Evolutionary conservation across 1,140 invertebrate genomes (phyloP).

Genomic region (Euwallacea fornicatus): DNA sequence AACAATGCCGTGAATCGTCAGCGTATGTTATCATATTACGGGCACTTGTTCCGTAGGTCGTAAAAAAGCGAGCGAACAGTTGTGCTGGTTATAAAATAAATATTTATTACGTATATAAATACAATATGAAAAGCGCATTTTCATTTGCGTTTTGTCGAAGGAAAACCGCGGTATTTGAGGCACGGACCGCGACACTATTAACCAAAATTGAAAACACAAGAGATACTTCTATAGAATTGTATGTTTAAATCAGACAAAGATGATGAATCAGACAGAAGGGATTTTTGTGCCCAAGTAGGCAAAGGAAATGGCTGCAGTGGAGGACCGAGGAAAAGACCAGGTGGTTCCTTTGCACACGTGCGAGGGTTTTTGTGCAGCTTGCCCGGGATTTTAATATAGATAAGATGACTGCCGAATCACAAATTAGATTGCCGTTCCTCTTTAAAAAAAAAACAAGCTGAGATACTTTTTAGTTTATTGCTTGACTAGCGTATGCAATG

Average conservation of each 20-base stretch:
- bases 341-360: conserved; percentile 24
- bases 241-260: no score
- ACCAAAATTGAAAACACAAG: neutral
- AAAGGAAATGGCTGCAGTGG: conserved; percentile 14
- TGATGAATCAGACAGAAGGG: no score
- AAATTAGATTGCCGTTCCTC: no score
- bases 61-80: conserved; percentile 28
- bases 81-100: conserved; percentile 37
- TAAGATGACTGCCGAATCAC: no score
- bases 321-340: conserved; percentile 17
- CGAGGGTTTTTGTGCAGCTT: conserved; percentile 1
- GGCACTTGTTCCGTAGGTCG: conserved; percentile 30
- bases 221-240: neutral
- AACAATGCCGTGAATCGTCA: conserved; percentile 10
- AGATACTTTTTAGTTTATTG: no score
- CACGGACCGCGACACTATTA: neutral
- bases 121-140: conserved; percentile 16
- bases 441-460: no score
- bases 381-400: neutral
- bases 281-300: neutral
- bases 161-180: conserved; percentile 7
- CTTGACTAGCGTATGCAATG: no score
- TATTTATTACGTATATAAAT: conserved; percentile 34
- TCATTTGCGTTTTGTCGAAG: conserved; percentile 20
- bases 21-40: conserved; percentile 20